These are phyloP conservation scores for Pterobdella sp. DNA, from an alignment of 2,888 invertebrate species.

Conservation along the genomic window DNA sequence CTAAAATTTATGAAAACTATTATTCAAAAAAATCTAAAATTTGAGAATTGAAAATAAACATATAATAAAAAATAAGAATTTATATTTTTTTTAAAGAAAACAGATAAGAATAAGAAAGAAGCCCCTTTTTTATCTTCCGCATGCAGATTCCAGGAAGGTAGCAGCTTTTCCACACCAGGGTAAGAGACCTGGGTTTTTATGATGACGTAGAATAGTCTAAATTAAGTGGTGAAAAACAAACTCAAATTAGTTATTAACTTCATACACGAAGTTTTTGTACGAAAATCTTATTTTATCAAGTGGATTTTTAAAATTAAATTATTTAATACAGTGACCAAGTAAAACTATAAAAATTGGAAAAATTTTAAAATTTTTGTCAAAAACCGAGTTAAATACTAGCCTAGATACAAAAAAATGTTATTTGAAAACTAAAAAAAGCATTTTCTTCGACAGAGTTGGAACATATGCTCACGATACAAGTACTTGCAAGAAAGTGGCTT, in stretches of 20 bases:
- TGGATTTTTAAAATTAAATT: too few species aligned
- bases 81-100: too few species aligned
- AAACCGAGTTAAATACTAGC: too few species aligned
- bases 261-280: neutral
- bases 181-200: neutral
- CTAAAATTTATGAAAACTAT: too few species aligned
- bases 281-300: neutral
- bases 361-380: too few species aligned
- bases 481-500: conserved; percentile 46
- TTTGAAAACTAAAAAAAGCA: too few species aligned
- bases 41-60: too few species aligned
- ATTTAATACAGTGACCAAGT: too few species aligned
- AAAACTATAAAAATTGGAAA: too few species aligned
- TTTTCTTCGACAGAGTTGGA: conserved; percentile 15
- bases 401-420: too few species aligned
- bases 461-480: neutral
- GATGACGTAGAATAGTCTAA: neutral
- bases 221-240: neutral
- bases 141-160: neutral
- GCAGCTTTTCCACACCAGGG: neutral
- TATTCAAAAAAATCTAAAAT: too few species aligned
- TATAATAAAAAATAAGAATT: too few species aligned
- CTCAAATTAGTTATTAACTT: neutral
- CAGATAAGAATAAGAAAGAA: neutral
- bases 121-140: neutral